These are phyloP conservation scores for Pinctada fucata DNA, from an alignment of 2,888 invertebrate genomes.

Conservation along the genomic window DNA sequence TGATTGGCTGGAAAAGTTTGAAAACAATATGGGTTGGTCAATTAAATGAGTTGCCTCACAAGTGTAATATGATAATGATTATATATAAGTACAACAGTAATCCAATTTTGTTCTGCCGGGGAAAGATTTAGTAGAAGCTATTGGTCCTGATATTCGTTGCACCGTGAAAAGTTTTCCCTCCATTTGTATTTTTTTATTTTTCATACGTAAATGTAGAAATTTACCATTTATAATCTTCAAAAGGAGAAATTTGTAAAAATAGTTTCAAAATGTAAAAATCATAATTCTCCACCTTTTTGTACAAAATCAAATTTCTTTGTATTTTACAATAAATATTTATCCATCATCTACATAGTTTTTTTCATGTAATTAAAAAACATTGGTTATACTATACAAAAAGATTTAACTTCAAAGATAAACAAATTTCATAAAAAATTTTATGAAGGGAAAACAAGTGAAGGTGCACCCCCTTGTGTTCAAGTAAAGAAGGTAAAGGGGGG, in stretches of 20 bases:
- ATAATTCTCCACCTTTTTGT: too few relatives aligned
- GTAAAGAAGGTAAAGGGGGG: conserved; percentile 1
- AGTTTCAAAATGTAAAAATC: too few relatives aligned
- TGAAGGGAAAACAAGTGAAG: background rate
- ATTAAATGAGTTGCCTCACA: conserved; percentile 8
- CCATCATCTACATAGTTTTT: too few relatives aligned
- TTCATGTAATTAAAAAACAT: too few relatives aligned
- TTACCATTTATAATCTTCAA: too few relatives aligned
- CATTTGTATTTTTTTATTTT: background rate
- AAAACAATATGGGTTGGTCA: conserved; percentile 11
- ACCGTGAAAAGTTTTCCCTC: conserved; percentile 1
- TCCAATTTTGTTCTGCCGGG: conserved; percentile 6
- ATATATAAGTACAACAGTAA: background rate
- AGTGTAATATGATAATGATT: background rate
- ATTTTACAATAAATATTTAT: too few relatives aligned
- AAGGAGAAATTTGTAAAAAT: too few relatives aligned
- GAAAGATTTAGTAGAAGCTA: conserved; percentile 26
- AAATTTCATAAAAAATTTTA: background rate
- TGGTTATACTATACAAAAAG: too few relatives aligned
- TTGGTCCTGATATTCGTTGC: background rate
- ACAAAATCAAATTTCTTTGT: too few relatives aligned
- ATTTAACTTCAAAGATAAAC: too few relatives aligned
- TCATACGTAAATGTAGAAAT: too few relatives aligned
- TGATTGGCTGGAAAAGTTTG: conserved; percentile 40
- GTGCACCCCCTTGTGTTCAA: background rate